Conservation (phyloP, 2,113 vertebrate species). For the Lampris incognitus region DNA sequence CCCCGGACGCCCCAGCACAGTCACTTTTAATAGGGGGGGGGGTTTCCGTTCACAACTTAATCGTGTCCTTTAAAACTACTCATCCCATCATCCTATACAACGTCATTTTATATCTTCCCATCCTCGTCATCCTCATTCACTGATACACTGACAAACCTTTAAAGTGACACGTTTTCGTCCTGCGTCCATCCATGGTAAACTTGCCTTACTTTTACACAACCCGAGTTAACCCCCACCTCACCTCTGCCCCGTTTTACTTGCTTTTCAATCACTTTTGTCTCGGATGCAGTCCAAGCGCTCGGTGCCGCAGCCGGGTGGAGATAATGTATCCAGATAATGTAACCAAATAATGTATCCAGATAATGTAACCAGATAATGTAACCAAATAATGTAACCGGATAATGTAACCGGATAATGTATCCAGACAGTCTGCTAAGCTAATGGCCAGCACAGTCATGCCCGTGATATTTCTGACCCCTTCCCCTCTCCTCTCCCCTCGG, state of each 20-base stretch:
- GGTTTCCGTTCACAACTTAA: slow-evolving; percentile 5
- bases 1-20: too few species aligned
- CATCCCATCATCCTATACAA: slow-evolving; percentile 40
- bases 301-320: slow-evolving; percentile 38
- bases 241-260: slow-evolving; percentile 30
- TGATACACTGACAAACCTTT: slow-evolving; percentile 27
- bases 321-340: slow-evolving; percentile 71
- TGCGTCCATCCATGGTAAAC: slow-evolving; percentile 14
- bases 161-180: slow-evolving; percentile 26
- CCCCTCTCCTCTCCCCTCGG: slow-evolving; percentile 43
- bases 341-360: slow-evolving; percentile 70
- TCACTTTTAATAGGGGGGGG: too few species aligned
- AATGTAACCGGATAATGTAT: slow-evolving; percentile 70
- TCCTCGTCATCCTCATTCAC: slow-evolving; percentile 30
- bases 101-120: slow-evolving; percentile 43
- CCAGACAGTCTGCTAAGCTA: slow-evolving; percentile 70
- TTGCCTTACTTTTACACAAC: slow-evolving; percentile 53
- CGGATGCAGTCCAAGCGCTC: slow-evolving; percentile 62
- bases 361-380: slow-evolving; percentile 69
- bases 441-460: slow-evolving; percentile 66
- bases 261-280: slow-evolving; percentile 73
- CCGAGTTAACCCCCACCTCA: background rate
- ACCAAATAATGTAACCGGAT: slow-evolving; percentile 69
- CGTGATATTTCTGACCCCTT: slow-evolving; percentile 70
- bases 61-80: slow-evolving; percentile 29